These are phyloP conservation scores for Drosophila biarmipes DNA, from an alignment of 1,140 invertebrate genomes.

Conservation along the genomic window DNA sequence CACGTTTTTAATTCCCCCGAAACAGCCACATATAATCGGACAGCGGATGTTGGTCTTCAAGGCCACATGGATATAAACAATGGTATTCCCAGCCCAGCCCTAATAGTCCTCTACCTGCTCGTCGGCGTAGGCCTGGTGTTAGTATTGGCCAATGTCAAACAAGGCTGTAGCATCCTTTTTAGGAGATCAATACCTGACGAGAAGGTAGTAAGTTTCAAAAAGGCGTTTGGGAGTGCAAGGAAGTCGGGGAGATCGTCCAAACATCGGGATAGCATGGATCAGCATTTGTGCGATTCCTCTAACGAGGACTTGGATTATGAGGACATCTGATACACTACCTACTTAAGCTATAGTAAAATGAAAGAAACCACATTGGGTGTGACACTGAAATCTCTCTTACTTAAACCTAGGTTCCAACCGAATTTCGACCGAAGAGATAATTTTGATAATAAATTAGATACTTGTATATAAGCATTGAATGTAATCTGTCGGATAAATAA, in stretches of 20 bases:
- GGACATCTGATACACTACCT: conserved; percentile 7
- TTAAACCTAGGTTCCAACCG: no score
- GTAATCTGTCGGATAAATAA: no score
- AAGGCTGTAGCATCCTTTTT: conserved; percentile 46
- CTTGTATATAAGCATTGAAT: neutral
- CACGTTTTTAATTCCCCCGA: neutral
- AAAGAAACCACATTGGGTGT: no score
- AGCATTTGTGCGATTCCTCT: conserved; percentile 17
- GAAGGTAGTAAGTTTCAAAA: conserved; percentile 53
- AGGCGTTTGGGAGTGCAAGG: conserved; percentile 19
- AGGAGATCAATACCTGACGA: conserved; percentile 2
- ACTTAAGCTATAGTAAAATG: no score
- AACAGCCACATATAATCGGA: conserved; percentile 3
- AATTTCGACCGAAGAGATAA: neutral
- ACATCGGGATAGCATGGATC: neutral
- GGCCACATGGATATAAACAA: conserved; percentile 9
- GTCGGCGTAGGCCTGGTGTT: conserved; percentile 28
- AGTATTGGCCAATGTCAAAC: conserved; percentile 26
- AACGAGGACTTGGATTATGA: conserved; percentile 33
- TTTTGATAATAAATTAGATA: neutral
- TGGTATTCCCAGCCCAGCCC: conserved; percentile 17
- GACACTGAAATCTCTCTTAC: no score
- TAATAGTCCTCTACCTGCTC: conserved; percentile 34
- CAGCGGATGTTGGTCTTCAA: neutral
- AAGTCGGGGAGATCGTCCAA: neutral